These are phyloP conservation scores for Beris chalybata DNA, from an alignment of 2,888 invertebrate species.

Conservation along the genomic window DNA sequence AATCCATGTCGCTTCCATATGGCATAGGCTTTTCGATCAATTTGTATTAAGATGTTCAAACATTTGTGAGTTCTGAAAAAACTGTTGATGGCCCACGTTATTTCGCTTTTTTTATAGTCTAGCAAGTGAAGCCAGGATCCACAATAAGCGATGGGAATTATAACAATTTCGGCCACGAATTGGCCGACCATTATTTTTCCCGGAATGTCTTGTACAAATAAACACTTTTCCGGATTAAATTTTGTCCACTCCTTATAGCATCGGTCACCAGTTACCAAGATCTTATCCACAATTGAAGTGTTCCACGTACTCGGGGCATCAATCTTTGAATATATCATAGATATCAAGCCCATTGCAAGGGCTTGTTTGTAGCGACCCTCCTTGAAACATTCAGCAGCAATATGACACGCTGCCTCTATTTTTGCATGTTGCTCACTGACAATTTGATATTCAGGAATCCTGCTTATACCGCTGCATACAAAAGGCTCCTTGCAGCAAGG, in stretches of 20 bases:
- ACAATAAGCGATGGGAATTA: conserved; percentile 37
- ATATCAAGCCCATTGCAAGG: conserved; percentile 47
- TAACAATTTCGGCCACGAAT: conserved; percentile 45
- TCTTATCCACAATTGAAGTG: conserved; percentile 46
- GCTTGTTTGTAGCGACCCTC: conserved; percentile 49
- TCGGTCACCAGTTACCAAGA: conserved; percentile 50
- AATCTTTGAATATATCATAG: conserved; percentile 50
- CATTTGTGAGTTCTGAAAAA: conserved; percentile 40
- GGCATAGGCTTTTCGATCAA: conserved; percentile 50
- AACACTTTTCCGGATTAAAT: conserved; percentile 42
- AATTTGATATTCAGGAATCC: conserved; percentile 46
- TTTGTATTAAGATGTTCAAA: conserved; percentile 49
- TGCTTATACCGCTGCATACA: conserved; percentile 41
- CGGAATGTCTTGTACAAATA: conserved; percentile 49
- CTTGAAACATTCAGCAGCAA: conserved; percentile 47
- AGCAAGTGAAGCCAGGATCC: conserved; percentile 50
- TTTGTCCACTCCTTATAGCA: conserved; percentile 49
- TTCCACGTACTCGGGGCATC: conserved; percentile 53
- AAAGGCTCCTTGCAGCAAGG: conserved; percentile 45
- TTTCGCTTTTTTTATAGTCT: conserved; percentile 44
- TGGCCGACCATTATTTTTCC: conserved; percentile 49
- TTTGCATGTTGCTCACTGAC: conserved; percentile 49
- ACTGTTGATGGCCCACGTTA: conserved; percentile 44
- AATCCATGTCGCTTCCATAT: conserved; percentile 49
- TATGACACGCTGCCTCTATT: conserved; percentile 46